Evolutionary conservation across 2,113 vertebrate genomes (phyloP).

Genomic region (Lampris incognitus): DNA sequence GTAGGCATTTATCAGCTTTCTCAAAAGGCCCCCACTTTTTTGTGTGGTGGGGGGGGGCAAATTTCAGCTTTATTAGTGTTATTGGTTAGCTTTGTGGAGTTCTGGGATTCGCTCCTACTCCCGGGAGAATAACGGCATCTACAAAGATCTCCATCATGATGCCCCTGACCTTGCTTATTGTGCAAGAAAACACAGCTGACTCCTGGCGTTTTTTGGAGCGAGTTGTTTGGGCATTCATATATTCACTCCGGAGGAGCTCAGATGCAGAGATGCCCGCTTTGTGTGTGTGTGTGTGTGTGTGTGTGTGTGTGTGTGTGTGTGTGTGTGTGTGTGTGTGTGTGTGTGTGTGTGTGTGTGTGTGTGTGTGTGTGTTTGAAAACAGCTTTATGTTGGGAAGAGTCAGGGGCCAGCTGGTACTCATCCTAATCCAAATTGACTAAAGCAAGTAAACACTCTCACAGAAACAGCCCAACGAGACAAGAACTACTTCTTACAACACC

Average conservation of each 20-base stretch:
- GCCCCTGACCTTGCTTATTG: constrained; percentile 69
- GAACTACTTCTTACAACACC: constrained; percentile 28
- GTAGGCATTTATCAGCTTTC: constrained; percentile 66
- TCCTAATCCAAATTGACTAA: constrained; percentile 49
- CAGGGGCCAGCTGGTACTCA: constrained; percentile 33
- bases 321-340: too few relatives aligned
- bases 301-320: too few relatives aligned
- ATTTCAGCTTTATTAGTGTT: constrained; percentile 49
- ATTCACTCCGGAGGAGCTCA: constrained; percentile 64
- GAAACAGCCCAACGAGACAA: constrained; percentile 46
- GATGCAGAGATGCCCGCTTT: constrained; percentile 53
- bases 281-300: too few relatives aligned
- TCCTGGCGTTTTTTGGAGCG: constrained; percentile 26
- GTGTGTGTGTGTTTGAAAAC: constrained; percentile 30
- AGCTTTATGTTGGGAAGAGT: constrained; percentile 48
- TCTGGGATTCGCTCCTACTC: constrained; percentile 43
- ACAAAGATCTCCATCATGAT: constrained; percentile 22
- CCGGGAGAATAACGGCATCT: constrained; percentile 26
- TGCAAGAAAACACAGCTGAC: constrained; percentile 58
- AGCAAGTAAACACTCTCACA: constrained; percentile 59
- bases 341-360: too few relatives aligned
- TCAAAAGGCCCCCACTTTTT: constrained; percentile 25
- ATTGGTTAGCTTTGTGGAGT: constrained; percentile 51
- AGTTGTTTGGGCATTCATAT: constrained; percentile 71
- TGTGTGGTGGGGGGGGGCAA: neutral